Conservation (phyloP, 2,113 vertebrate species). For the Puntigrus tetrazona region DNA sequence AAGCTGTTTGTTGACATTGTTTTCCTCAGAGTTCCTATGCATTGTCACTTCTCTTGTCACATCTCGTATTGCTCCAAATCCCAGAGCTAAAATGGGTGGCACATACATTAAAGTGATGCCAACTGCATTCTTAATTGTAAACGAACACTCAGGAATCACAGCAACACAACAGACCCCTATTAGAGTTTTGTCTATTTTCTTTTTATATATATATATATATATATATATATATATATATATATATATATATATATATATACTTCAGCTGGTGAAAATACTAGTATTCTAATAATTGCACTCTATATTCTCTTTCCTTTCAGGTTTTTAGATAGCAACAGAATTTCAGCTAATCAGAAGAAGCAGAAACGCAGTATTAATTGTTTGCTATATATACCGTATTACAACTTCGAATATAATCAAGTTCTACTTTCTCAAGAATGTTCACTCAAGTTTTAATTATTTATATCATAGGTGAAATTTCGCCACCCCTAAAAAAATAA, state of each 20-base stretch:
- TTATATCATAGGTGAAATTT: neutral
- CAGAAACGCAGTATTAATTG: neutral
- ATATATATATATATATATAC: too few relatives aligned
- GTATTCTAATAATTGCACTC: too few relatives aligned
- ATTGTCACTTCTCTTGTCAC: constrained; percentile 42
- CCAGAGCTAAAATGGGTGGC: constrained; percentile 36
- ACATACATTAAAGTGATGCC: constrained; percentile 49
- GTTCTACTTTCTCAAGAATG: neutral
- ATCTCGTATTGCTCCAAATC: constrained; percentile 40
- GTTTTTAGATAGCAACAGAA: neutral
- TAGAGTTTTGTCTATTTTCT: constrained; percentile 20
- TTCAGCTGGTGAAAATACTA: too few relatives aligned
- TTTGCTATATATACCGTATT: neutral
- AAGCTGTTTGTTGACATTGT: constrained; percentile 33
- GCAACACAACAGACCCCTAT: constrained; percentile 25
- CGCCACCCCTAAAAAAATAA: neutral
- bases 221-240: too few relatives aligned
- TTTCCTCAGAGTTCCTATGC: constrained; percentile 29
- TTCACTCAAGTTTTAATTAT: neutral
- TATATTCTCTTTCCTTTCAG: neutral
- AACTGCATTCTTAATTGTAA: constrained; percentile 47
- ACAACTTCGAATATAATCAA: neutral
- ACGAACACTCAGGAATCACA: constrained; percentile 44
- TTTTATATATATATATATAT: neutral
- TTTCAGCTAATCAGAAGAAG: neutral